Conservation (phyloP, 2,888 invertebrate species). For the Hirtodrosophila histrioides region DNA sequence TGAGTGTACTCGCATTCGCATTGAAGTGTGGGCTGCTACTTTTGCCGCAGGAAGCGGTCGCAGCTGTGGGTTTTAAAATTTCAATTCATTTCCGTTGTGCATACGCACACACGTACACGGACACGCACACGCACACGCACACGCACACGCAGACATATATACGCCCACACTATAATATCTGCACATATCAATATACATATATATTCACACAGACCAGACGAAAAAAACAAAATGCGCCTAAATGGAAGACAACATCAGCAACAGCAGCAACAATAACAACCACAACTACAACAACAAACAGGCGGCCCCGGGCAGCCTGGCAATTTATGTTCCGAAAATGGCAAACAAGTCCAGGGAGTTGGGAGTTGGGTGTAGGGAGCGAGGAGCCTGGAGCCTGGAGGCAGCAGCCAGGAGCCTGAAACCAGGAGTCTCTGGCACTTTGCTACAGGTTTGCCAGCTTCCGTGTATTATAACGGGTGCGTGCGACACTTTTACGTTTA, state of each 20-base stretch:
- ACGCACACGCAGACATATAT: constrained; percentile 13
- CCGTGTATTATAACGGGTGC: constrained; percentile 43
- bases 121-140: constrained; percentile 15
- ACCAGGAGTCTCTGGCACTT: constrained; percentile 8
- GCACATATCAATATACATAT: constrained; percentile 27
- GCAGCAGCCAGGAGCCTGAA: constrained; percentile 11
- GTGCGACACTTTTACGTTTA: constrained; percentile 66
- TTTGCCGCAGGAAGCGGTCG: constrained; percentile 81
- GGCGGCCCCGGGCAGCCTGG: constrained; percentile 46
- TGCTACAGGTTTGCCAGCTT: constrained; percentile 1
- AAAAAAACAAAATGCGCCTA: constrained; percentile 64
- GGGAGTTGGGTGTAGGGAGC: neutral
- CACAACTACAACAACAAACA: constrained; percentile 33
- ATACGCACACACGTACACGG: constrained; percentile 57
- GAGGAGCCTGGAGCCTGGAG: neutral
- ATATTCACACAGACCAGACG: constrained; percentile 16
- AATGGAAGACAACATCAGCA: constrained; percentile 68
- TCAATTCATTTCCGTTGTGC: constrained; percentile 79
- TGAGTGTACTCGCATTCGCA: constrained; percentile 34
- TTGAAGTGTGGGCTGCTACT: constrained; percentile 63
- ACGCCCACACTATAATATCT: constrained; percentile 34
- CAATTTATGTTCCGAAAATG: constrained; percentile 75
- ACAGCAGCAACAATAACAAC: constrained; percentile 29
- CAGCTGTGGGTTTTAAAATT: constrained; percentile 81
- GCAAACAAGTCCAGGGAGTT: constrained; percentile 36